phyloP scores from a whole-genome alignment of 2,113 vertebrate genomes.

The Epinephelus fuscoguttatus region DNA sequence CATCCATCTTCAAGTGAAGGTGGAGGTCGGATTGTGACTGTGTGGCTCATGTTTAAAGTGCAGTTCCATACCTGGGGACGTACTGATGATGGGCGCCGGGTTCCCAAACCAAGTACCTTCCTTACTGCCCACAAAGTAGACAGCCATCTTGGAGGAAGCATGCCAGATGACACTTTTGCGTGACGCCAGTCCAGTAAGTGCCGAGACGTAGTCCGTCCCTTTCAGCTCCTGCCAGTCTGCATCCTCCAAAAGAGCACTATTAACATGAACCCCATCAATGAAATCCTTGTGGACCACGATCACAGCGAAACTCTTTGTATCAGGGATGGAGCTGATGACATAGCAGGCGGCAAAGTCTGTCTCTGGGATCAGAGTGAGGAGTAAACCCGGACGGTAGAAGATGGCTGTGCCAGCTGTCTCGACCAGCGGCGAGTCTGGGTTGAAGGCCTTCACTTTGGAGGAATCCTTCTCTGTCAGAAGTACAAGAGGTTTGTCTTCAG shows the following conservation, averaged over 20 bases:
- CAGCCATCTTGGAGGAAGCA: conserved; percentile 58
- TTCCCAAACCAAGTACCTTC: conserved; percentile 25
- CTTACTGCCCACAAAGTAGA: conserved; percentile 55
- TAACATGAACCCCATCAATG: not conserved
- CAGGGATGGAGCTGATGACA: not conserved
- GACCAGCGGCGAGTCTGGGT: accelerated
- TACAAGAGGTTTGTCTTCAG: accelerated
- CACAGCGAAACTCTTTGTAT: accelerated
- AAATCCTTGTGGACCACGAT: conserved; percentile 56
- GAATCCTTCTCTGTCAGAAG: conserved; percentile 21
- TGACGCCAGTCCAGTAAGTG: accelerated
- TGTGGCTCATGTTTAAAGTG: not conserved
- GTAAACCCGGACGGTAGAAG: conserved; percentile 47
- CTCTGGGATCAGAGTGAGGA: conserved; percentile 68
- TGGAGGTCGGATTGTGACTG: not conserved
- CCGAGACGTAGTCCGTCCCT: conserved; percentile 37
- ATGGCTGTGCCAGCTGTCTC: not conserved
- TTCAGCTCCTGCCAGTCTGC: conserved; percentile 19
- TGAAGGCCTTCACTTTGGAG: accelerated
- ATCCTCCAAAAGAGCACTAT: accelerated
- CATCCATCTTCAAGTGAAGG: not conserved
- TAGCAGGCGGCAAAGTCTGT: conserved; percentile 72
- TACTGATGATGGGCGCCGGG: conserved; percentile 68
- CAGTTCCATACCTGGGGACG: conserved; percentile 69
- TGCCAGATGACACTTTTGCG: conserved; percentile 67